A percentile compares a stretch with the other conserved stretches of the same genome.
Evolutionary conservation across 2,888 invertebrate species (phyloP).

Genomic region (Ametastegia equiseti): DNA sequence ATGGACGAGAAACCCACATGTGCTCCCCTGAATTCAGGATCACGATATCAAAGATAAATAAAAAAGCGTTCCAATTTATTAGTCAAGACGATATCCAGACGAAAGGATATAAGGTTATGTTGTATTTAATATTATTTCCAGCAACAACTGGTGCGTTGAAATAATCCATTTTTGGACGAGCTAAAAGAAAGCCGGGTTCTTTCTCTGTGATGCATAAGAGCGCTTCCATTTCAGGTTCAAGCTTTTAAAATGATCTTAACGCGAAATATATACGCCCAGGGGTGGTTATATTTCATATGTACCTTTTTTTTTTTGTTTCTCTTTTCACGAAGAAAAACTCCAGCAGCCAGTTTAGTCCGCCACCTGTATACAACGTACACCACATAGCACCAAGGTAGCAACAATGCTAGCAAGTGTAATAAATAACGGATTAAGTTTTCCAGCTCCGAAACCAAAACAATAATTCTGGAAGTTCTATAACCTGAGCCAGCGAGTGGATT

Average conservation of each 20-base stretch:
- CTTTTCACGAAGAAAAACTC: slow-evolving; percentile 16
- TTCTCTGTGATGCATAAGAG: not conserved
- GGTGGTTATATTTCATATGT: not conserved
- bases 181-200: not conserved
- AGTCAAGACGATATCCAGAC: not conserved
- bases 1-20: too few species aligned
- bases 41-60: not conserved
- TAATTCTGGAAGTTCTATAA: slow-evolving; percentile 43
- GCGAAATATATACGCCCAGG: not conserved
- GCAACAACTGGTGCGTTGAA: not conserved
- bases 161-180: not conserved
- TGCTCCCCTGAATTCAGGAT: not conserved
- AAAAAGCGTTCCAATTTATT: not conserved
- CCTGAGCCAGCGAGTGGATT: slow-evolving; percentile 36
- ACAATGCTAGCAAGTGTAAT: slow-evolving; percentile 32
- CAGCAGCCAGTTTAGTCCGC: not conserved
- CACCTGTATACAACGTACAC: not conserved
- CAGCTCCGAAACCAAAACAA: slow-evolving; percentile 39
- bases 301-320: too few species aligned
- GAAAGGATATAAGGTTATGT: not conserved
- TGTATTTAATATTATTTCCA: not conserved
- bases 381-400: not conserved
- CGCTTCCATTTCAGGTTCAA: not conserved
- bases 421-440: slow-evolving; percentile 48
- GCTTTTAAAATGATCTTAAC: slow-evolving; percentile 31